A percentile compares a stretch with the other conserved stretches of the same genome.
phyloP scores from a whole-genome alignment of 2,797 vertebrate species.

The Rhinogobio ventralis region DNA sequence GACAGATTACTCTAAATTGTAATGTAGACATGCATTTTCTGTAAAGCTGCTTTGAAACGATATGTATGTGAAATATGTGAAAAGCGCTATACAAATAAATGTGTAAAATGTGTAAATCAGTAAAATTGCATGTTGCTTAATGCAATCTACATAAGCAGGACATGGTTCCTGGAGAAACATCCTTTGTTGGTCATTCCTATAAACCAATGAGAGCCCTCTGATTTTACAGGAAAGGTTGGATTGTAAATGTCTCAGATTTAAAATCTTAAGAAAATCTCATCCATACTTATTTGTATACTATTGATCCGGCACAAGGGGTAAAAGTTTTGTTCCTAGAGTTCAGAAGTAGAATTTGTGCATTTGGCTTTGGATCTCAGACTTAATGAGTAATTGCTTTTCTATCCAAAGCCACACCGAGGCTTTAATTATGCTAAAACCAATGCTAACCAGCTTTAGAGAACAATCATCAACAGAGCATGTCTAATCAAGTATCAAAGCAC shows the following conservation, averaged over 20 bases:
- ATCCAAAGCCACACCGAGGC: conserved; percentile 30
- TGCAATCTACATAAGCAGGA: not conserved
- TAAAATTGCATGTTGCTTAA: not conserved
- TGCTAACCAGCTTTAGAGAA: conserved; percentile 68
- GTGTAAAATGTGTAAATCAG: too few relatives aligned
- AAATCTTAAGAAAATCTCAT: not conserved
- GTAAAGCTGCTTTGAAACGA: too few relatives aligned
- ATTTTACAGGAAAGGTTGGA: not conserved
- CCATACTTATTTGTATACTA: not conserved
- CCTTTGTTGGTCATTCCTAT: not conserved
- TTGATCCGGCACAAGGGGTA: too few relatives aligned
- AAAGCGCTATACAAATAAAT: too few relatives aligned
- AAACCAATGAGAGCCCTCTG: not conserved
- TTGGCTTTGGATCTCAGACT: not conserved
- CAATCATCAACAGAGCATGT: conserved; percentile 63
- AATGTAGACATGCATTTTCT: too few relatives aligned
- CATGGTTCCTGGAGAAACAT: not conserved
- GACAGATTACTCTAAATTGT: too few relatives aligned
- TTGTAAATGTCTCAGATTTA: not conserved
- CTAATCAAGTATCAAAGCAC: conserved; percentile 73
- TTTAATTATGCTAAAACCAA: conserved; percentile 70
- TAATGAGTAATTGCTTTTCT: conserved; percentile 25
- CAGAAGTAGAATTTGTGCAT: not conserved
- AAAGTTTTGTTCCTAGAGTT: not conserved
- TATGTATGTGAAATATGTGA: too few relatives aligned